phyloP scores from a whole-genome alignment of 1,140 invertebrate genomes.

The Pogonomyrmex barbatus region DNA sequence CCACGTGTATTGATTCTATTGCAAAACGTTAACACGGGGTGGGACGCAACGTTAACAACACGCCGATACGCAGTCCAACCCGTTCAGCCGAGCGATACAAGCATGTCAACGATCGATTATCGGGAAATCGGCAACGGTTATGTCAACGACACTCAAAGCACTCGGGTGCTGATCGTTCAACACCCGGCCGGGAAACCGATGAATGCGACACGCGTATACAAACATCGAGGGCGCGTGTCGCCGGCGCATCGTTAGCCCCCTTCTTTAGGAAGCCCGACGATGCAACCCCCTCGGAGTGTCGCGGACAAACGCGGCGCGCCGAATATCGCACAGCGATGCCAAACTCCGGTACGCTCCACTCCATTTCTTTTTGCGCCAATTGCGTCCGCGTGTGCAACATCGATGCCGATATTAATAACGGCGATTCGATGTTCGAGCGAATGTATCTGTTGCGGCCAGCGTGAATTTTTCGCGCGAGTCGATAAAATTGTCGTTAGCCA shows the following conservation, averaged over 20 bases:
- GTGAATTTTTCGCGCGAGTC: conserved; percentile 29
- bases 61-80: conserved; percentile 80
- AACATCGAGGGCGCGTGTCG: conserved; percentile 58
- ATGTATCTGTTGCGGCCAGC: conserved; percentile 58
- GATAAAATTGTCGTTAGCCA: conserved; percentile 29
- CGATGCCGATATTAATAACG: conserved; percentile 47
- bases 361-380: conserved; percentile 79
- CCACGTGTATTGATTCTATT: conserved; percentile 63
- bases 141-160: conserved; percentile 58
- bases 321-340: conserved; percentile 85
- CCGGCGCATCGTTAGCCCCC: conserved; percentile 61
- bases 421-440: conserved; percentile 59
- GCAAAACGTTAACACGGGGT: conserved; percentile 73
- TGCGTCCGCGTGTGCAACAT: conserved; percentile 65
- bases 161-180: conserved; percentile 76
- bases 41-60: conserved; percentile 72
- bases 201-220: background rate
- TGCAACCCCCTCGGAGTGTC: background rate
- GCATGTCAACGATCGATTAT: conserved; percentile 82
- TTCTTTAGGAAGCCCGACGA: background rate
- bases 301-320: conserved; percentile 3
- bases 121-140: conserved; percentile 74
- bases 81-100: conserved; percentile 84
- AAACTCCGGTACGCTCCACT: conserved; percentile 78
- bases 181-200: background rate